These are phyloP conservation scores for Piprites chloris DNA, from an alignment of 2,113 vertebrate species.

Conservation along the genomic window DNA sequence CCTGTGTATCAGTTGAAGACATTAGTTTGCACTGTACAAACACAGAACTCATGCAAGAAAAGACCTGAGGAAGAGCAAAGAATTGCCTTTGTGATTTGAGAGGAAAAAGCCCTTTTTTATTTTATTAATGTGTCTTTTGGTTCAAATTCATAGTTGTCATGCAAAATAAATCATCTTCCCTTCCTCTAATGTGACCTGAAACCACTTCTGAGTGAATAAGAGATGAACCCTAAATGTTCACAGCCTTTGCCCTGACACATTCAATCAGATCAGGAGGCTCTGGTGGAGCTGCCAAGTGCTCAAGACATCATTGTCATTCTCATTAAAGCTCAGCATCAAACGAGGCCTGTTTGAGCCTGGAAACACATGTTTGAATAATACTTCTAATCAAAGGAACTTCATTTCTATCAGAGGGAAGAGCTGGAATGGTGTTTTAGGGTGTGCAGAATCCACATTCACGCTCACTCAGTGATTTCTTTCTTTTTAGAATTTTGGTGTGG, in stretches of 20 bases:
- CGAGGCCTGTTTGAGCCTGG: not conserved
- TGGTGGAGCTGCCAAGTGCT: slow-evolving; percentile 12
- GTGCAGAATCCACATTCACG: slow-evolving; percentile 2
- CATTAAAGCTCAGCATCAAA: slow-evolving; percentile 44
- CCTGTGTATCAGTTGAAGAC: not conserved
- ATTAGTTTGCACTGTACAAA: slow-evolving; percentile 12
- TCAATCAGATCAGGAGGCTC: slow-evolving; percentile 74
- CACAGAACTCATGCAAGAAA: not conserved
- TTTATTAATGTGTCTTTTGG: slow-evolving; percentile 71
- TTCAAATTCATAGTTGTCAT: slow-evolving; percentile 84
- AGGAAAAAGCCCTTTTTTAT: slow-evolving; percentile 30
- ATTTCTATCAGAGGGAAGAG: slow-evolving; percentile 71
- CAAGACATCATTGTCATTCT: not conserved
- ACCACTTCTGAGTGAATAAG: slow-evolving; percentile 75
- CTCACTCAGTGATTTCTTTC: not conserved
- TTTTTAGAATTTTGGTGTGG: not conserved
- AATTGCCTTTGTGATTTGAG: not conserved
- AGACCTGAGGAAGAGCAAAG: not conserved
- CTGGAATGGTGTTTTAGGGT: not conserved
- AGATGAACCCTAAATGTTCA: slow-evolving; percentile 78
- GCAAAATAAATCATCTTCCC: slow-evolving; percentile 81
- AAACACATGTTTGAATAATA: slow-evolving; percentile 73
- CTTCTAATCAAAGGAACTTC: slow-evolving; percentile 81
- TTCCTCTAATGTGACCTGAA: slow-evolving; percentile 71
- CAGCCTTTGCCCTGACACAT: slow-evolving; percentile 75